Percentiles rank a stretch among this genome's conserved stretches.
phyloP scores from a whole-genome alignment of 1,140 invertebrate genomes.

The Hydropsyche tenuis region DNA sequence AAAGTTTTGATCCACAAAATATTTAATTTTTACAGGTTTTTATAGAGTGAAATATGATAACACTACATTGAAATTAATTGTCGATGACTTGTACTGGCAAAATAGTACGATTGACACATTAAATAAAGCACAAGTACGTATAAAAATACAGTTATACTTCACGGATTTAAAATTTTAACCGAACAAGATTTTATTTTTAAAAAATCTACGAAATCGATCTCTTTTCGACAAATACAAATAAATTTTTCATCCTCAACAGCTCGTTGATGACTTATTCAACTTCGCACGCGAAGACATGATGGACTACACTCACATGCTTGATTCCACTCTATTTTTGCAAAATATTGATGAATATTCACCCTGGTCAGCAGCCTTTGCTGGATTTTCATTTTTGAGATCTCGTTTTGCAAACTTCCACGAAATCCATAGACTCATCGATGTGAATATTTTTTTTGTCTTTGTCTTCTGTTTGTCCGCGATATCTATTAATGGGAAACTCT shows the following conservation, averaged over 20 bases:
- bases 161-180: too few relatives aligned
- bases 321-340: conserved; percentile 67
- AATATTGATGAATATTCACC: conserved; percentile 70
- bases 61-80: neutral
- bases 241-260: conserved; percentile 51
- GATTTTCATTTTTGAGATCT: conserved; percentile 59
- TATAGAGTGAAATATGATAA: conserved; percentile 21
- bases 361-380: conserved; percentile 69
- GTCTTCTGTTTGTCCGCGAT: too few relatives aligned
- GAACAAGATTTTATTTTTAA: too few relatives aligned
- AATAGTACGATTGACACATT: neutral
- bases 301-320: conserved; percentile 62
- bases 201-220: neutral
- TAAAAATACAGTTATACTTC: neutral
- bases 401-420: conserved; percentile 47
- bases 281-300: conserved; percentile 61
- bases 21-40: conserved; percentile 2
- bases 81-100: neutral
- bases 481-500: neutral
- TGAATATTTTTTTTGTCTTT: neutral
- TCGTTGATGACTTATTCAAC: conserved; percentile 83
- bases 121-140: conserved; percentile 8
- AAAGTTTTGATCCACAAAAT: too few relatives aligned
- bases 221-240: too few relatives aligned
- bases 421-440: neutral